These are phyloP conservation scores for Coranthus polyacanthus DNA, from an alignment of 2,797 vertebrate species.

Conservation along the genomic window DNA sequence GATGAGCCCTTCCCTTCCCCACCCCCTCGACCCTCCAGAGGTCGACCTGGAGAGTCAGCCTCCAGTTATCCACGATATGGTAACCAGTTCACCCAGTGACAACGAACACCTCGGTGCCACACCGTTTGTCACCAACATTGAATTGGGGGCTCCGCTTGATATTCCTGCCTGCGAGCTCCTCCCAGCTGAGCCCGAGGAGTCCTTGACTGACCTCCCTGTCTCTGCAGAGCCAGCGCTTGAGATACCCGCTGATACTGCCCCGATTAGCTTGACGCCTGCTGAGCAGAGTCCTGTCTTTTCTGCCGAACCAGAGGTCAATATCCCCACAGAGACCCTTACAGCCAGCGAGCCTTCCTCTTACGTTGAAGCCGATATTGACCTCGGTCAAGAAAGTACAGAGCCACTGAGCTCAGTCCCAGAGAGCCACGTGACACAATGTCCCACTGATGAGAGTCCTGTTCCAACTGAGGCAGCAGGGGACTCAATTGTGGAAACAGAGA, in stretches of 20 bases:
- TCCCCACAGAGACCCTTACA: slow-evolving; percentile 62
- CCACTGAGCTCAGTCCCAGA: slow-evolving; percentile 28
- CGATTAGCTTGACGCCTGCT: slow-evolving; percentile 14
- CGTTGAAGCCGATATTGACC: slow-evolving; percentile 43
- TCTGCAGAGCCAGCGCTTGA: slow-evolving; percentile 46
- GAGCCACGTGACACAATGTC: slow-evolving; percentile 37
- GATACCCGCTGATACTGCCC: slow-evolving; percentile 40
- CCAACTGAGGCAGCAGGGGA: slow-evolving; percentile 52
- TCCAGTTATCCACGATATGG: slow-evolving; percentile 84
- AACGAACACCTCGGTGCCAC: slow-evolving; percentile 77
- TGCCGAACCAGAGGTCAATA: slow-evolving; percentile 29
- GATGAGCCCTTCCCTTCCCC: slow-evolving; percentile 60
- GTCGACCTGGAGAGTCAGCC: slow-evolving; percentile 80
- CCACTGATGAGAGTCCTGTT: slow-evolving; percentile 17
- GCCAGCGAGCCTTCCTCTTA: slow-evolving; percentile 34
- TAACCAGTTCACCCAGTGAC: slow-evolving; percentile 84
- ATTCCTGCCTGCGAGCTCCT: slow-evolving; percentile 45
- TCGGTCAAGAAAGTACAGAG: slow-evolving; percentile 40
- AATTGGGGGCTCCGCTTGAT: slow-evolving; percentile 66
- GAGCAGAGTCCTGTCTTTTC: slow-evolving; percentile 34
- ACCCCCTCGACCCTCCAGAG: slow-evolving; percentile 50
- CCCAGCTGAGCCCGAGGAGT: slow-evolving; percentile 43
- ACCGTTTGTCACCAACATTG: slow-evolving; percentile 81
- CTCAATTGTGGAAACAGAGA: slow-evolving; percentile 44
- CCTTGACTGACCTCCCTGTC: slow-evolving; percentile 21